Evolutionary conservation across 92 coral and sea anemone species (phyloP).

Genomic region (Heliopora coerulea): DNA sequence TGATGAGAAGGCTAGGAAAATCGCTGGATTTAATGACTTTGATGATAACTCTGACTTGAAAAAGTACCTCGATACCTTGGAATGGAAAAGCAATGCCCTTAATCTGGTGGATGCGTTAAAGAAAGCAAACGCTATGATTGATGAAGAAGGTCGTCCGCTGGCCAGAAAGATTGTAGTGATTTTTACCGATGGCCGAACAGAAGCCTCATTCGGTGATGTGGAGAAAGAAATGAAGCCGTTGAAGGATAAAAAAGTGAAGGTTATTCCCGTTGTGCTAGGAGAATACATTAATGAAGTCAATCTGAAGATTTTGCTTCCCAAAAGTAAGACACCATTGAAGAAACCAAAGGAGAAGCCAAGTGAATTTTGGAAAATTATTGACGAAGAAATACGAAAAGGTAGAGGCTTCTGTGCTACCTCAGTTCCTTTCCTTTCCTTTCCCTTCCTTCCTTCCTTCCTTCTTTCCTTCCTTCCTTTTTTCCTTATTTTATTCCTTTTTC

Average conservation of each 20-base stretch:
- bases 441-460: not conserved
- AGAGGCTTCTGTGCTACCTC: not conserved
- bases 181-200: constrained; percentile 66
- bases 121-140: constrained; percentile 48
- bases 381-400: constrained; percentile 49
- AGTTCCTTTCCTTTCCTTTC: not conserved
- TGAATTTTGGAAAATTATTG: constrained; percentile 27
- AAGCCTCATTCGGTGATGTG: constrained; percentile 48
- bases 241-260: constrained; percentile 60
- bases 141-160: constrained; percentile 32
- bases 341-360: constrained; percentile 25
- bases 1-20: constrained; percentile 56
- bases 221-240: constrained; percentile 58
- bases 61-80: constrained; percentile 36
- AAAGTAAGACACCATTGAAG: constrained; percentile 12
- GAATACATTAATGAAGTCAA: constrained; percentile 44
- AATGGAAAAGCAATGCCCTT: constrained; percentile 37
- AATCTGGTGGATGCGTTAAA: constrained; percentile 40
- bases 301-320: constrained; percentile 29
- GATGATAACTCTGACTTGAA: constrained; percentile 23
- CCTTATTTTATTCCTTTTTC: not conserved
- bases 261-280: constrained; percentile 78
- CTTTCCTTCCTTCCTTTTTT: constrained; percentile 14
- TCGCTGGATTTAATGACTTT: constrained; percentile 52
- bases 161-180: constrained; percentile 62